These are phyloP conservation scores for Holacanthella duospinosa DNA, from an alignment of 2,888 invertebrate species.

Conservation along the genomic window DNA sequence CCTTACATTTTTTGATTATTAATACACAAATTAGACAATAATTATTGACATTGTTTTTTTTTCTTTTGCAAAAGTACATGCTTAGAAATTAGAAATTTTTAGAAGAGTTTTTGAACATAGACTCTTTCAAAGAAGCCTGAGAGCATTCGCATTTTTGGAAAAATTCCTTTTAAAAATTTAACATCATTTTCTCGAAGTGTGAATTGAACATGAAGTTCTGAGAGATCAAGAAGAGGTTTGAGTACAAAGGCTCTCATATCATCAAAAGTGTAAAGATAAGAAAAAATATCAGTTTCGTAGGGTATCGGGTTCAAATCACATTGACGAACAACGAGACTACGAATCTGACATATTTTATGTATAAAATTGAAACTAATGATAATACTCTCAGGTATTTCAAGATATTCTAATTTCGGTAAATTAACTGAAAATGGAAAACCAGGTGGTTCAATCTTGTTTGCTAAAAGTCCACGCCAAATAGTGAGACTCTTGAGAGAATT, in stretches of 20 bases:
- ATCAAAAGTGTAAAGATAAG: background rate
- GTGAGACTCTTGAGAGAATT: background rate
- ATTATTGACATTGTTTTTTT: no score
- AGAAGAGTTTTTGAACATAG: no score
- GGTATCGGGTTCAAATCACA: background rate
- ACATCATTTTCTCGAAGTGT: background rate
- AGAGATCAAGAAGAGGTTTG: background rate
- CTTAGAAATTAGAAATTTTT: no score
- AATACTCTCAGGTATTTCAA: background rate
- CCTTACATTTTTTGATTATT: no score
- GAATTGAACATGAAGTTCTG: background rate
- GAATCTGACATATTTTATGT: background rate
- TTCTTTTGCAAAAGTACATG: no score
- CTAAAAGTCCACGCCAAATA: conserved; percentile 1
- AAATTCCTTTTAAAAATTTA: background rate
- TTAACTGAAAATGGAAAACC: background rate
- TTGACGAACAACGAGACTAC: background rate
- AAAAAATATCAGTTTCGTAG: background rate
- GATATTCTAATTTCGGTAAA: background rate
- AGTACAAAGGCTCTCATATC: background rate
- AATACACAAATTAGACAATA: no score
- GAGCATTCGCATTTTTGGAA: background rate
- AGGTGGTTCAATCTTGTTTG: background rate
- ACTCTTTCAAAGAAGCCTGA: background rate
- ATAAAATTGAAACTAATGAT: background rate